phyloP scores from a whole-genome alignment of 2,797 vertebrate genomes.

The Artibeus lituratus region DNA sequence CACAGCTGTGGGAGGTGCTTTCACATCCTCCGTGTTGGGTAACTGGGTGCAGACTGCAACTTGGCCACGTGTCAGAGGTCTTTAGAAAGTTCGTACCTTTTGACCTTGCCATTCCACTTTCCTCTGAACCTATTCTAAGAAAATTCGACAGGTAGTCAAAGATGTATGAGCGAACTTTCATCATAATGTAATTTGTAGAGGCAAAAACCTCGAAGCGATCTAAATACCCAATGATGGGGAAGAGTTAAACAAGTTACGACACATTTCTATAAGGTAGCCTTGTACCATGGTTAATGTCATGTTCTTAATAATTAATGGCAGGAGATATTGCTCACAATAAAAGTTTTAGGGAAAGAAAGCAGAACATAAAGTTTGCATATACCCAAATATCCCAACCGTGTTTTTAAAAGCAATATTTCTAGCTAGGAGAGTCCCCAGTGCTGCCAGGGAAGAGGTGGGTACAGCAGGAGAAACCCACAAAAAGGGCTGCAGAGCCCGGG shows the following conservation, averaged over 20 bases:
- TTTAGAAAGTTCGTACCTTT: constrained; percentile 1
- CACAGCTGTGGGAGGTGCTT: background rate
- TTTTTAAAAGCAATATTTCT: background rate
- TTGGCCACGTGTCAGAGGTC: background rate
- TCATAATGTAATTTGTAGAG: background rate
- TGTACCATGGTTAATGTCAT: background rate
- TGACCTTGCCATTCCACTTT: background rate
- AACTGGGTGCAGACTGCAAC: background rate
- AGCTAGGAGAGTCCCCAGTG: background rate
- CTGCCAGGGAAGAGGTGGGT: background rate
- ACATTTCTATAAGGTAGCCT: background rate
- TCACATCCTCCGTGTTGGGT: background rate
- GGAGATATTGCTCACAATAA: background rate
- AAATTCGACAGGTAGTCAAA: background rate
- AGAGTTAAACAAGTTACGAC: background rate
- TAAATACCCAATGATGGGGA: background rate
- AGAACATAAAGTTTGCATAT: background rate
- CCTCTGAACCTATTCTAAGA: background rate
- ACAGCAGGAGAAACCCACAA: background rate
- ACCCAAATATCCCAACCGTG: background rate
- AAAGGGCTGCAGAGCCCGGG: background rate
- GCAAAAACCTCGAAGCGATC: background rate
- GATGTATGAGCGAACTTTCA: background rate
- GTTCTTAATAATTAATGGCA: background rate
- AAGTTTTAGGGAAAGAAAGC: background rate